Conservation (phyloP, 2,113 vertebrate species). For the Narcine bancroftii region DNA sequence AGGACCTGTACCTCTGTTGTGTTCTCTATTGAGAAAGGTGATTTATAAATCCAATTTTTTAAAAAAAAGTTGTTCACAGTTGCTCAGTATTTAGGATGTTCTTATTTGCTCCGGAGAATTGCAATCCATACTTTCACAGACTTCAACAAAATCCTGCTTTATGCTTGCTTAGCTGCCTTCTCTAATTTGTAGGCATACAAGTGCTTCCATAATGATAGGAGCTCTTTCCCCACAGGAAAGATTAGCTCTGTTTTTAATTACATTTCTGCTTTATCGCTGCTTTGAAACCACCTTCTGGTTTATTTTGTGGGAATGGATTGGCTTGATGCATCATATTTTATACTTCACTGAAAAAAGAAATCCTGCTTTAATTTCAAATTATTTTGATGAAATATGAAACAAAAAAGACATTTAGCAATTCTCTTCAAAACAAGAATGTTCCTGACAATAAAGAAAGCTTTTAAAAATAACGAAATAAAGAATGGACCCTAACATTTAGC, state of each 20-base stretch:
- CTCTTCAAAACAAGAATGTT: neutral
- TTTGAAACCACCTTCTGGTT: neutral
- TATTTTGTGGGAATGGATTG: neutral
- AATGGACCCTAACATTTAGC: neutral
- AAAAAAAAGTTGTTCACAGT: neutral
- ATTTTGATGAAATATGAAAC: neutral
- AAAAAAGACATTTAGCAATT: neutral
- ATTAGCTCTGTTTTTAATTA: neutral
- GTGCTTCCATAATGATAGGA: neutral
- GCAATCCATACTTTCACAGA: neutral
- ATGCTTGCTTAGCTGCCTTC: neutral
- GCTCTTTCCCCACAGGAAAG: neutral
- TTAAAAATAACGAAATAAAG: neutral
- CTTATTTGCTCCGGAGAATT: neutral
- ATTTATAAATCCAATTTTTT: neutral
- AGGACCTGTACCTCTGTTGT: too few species aligned
- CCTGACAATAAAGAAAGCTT: neutral
- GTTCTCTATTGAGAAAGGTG: neutral
- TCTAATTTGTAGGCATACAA: neutral
- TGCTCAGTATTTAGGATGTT: neutral
- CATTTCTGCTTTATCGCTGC: neutral
- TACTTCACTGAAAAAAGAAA: neutral
- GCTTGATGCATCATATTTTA: neutral
- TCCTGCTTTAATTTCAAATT: neutral
- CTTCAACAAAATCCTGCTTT: neutral